Base-by-base conservation (phyloP, 2,113 vertebrate genomes). In the Lynx canadensis region DNA sequence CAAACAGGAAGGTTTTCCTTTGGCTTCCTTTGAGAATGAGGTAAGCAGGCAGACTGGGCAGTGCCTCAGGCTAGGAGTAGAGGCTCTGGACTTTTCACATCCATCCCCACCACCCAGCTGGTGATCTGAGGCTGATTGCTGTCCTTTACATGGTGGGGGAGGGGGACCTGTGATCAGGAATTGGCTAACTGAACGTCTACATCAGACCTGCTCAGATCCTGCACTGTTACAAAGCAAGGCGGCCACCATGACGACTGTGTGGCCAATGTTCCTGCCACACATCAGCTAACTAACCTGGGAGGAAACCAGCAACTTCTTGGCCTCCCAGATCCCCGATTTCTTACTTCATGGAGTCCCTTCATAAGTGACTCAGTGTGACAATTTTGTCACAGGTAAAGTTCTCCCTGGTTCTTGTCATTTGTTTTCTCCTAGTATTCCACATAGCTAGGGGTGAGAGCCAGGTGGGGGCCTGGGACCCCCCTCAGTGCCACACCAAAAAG, bases 11-110 rank as follows among this genome's bases (percentile, higher is more conserved):
- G 85, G 36, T 79, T 88, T 95, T 81, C 91, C 92, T 31, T 79
- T 63, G 81, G 82, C 78, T 83, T 86, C 96, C 78, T 73, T 92
- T 97, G 41, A 73, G 88, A 92, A 97, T 4, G 38, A 82, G 76
- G 83, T 86, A 84, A 33, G 27, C 10, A 41, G 71, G 50, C 78
- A 60, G 23, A 52, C n/a, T 31, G 16, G 36, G 29, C 71, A 38
- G 36, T n/a, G 33, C 91, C 94, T 9, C 11, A 5, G 41, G 74
- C 97, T 48, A 41, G 41, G 25, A 29, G 65, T 36, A 48, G 27
- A 36, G 55, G 6, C 68, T 16, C 48, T 19, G 31, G 52, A 52
- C 29, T 29, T 45, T 9, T 7, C 68, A 57, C n/a, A 87, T 79
- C 60, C 7, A 1, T 74, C 38, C 21, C 41, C 5, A 8, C 41